Percentiles rank a stretch among this genome's conserved stretches.
These are phyloP conservation scores for Eupeodes latifasciatus DNA, from an alignment of 2,888 invertebrate species.

Conservation along the genomic window DNA sequence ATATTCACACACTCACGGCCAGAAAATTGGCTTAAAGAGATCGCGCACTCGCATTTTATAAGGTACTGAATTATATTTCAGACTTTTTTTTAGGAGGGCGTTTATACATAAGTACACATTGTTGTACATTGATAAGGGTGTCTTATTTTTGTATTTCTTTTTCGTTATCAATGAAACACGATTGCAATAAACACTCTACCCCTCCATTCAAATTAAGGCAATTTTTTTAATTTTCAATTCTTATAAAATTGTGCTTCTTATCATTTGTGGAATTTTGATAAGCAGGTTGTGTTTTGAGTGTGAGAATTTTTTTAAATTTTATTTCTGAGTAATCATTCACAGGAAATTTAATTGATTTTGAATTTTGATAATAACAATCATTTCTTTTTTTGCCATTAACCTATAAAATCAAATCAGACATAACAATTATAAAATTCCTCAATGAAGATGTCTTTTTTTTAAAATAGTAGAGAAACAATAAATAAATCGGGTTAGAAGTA, in stretches of 20 bases:
- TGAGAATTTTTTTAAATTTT: background rate
- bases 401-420: constrained; percentile 1
- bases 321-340: background rate
- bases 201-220: constrained; percentile 10
- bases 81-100: constrained; percentile 31
- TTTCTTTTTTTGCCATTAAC: background rate
- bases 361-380: background rate
- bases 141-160: constrained; percentile 1
- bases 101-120: background rate
- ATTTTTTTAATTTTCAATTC: background rate
- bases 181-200: background rate
- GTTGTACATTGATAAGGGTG: background rate
- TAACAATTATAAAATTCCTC: constrained; percentile 10
- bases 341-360: constrained; percentile 24
- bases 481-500: constrained; percentile 25
- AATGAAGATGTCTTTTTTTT: constrained; percentile 16
- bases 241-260: background rate
- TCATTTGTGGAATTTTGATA: constrained; percentile 5
- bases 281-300: background rate
- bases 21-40: constrained; percentile 33
- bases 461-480: background rate
- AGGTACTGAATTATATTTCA: constrained; percentile 36
- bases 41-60: constrained; percentile 61
- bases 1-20: constrained; percentile 25
- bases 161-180: constrained; percentile 39